Conservation (phyloP, 2,797 vertebrate species). For the Neosilurus hyrtlii region DNA sequence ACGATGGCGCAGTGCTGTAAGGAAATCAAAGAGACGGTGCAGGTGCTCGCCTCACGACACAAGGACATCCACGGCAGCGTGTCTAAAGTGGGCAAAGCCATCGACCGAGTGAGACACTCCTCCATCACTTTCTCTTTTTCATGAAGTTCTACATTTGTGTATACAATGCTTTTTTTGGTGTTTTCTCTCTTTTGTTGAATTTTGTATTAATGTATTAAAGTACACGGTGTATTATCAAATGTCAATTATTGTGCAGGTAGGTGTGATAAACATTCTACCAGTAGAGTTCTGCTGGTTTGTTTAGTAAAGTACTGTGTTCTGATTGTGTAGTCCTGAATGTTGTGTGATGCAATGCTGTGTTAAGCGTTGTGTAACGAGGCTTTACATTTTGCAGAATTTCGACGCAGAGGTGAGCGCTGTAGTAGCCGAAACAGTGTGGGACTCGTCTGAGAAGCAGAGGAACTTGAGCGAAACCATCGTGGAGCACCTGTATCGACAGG, state of each 20-base stretch:
- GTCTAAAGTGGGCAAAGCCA: constrained; percentile 89
- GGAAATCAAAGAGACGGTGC: constrained; percentile 89
- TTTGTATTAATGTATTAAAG: neutral
- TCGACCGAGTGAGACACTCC: constrained; percentile 78
- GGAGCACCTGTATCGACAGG: constrained; percentile 88
- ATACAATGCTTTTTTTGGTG: neutral
- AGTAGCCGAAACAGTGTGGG: constrained; percentile 86
- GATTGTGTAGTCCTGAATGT: neutral
- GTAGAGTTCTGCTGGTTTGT: neutral
- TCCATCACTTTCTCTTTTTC: neutral
- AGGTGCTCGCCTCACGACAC: constrained; percentile 85
- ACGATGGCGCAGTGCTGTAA: constrained; percentile 89
- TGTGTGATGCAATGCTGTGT: neutral
- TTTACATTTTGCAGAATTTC: constrained; percentile 75
- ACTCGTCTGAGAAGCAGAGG: constrained; percentile 84
- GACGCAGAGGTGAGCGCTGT: constrained; percentile 89
- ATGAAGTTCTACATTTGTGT: too few relatives aligned
- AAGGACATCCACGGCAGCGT: constrained; percentile 92
- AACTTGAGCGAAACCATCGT: constrained; percentile 85
- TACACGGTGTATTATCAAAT: too few relatives aligned
- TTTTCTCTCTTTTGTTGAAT: neutral
- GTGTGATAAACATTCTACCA: neutral
- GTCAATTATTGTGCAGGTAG: too few relatives aligned
- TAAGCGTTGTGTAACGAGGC: constrained; percentile 1
- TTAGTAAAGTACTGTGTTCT: neutral